Percentiles rank a stretch among this genome's conserved stretches.
Evolutionary conservation across 2,113 vertebrate species (phyloP).

Genomic region (Corythornis madagascariensis): DNA sequence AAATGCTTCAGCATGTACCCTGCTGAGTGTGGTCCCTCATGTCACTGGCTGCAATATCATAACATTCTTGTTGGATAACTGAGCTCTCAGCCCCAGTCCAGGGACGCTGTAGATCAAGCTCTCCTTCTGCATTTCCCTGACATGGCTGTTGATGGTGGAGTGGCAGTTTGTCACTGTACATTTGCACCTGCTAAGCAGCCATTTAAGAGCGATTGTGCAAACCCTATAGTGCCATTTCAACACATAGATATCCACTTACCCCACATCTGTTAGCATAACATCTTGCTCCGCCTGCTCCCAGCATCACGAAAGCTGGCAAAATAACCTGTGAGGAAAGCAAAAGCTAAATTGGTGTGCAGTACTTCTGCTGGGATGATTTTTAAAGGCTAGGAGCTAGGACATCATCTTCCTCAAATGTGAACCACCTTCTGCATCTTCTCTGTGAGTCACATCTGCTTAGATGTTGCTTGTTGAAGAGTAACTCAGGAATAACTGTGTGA

Average conservation of each 20-base stretch:
- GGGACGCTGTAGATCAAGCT: constrained; percentile 29
- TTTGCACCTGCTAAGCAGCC: constrained; percentile 25
- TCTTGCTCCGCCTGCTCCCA: constrained; percentile 63
- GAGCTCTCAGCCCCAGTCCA: neutral
- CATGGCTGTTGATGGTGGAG: neutral
- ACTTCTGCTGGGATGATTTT: neutral
- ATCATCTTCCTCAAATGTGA: neutral
- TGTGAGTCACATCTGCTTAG: neutral
- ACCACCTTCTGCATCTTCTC: neutral
- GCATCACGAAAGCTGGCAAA: constrained; percentile 67
- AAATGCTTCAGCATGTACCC: neutral
- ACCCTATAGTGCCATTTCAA: neutral
- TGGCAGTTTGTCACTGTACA: neutral
- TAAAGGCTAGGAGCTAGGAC: neutral
- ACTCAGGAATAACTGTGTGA: neutral
- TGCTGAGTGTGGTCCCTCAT: neutral
- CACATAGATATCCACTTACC: constrained; percentile 55
- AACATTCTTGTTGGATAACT: neutral
- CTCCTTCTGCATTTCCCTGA: neutral
- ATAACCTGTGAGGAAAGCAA: constrained; percentile 58
- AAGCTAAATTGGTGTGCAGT: neutral
- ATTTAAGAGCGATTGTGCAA: constrained; percentile 7
- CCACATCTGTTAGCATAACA: constrained; percentile 72
- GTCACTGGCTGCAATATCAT: neutral
- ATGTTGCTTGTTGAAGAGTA: neutral